A percentile compares a stretch with the other conserved stretches of the same genome.
These are phyloP conservation scores for Erythrolamprus reginae DNA, from an alignment of 2,113 vertebrate genomes.

Conservation along the genomic window DNA sequence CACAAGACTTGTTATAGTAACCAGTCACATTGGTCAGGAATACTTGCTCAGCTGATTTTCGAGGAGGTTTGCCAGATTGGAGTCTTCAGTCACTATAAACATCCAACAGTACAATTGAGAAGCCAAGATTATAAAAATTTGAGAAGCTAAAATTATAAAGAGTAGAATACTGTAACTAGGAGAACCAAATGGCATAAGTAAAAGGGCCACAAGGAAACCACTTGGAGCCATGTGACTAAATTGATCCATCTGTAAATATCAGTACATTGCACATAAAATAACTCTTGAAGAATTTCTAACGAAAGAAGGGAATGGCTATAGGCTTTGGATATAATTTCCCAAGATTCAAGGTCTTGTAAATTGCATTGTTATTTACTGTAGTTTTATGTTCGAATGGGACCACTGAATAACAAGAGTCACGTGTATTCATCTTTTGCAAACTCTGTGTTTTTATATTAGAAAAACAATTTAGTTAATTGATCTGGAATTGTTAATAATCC, in stretches of 20 bases:
- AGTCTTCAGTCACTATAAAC: not conserved
- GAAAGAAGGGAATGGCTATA: not conserved
- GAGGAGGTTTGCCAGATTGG: not conserved
- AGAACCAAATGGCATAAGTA: not conserved
- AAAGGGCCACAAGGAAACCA: not conserved
- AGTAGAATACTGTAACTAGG: not conserved
- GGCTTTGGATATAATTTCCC: not conserved
- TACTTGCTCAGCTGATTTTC: not conserved
- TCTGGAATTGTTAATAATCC: constrained; percentile 24
- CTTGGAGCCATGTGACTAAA: not conserved
- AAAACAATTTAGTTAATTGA: constrained; percentile 40
- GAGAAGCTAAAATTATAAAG: too few species aligned
- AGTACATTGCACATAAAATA: not conserved
- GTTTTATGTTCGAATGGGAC: not conserved
- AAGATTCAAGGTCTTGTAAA: not conserved
- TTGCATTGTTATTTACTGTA: not conserved
- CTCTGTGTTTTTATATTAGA: constrained; percentile 23
- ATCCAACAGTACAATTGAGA: not conserved
- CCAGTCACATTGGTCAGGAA: not conserved
- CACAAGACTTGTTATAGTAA: not conserved
- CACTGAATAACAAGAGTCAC: not conserved
- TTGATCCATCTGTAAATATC: not conserved
- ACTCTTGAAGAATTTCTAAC: not conserved
- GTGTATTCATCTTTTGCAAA: constrained; percentile 15
- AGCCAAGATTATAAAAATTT: too few species aligned